Conservation (phyloP, 2,113 vertebrate species). For the Corythornis vintsioides region DNA sequence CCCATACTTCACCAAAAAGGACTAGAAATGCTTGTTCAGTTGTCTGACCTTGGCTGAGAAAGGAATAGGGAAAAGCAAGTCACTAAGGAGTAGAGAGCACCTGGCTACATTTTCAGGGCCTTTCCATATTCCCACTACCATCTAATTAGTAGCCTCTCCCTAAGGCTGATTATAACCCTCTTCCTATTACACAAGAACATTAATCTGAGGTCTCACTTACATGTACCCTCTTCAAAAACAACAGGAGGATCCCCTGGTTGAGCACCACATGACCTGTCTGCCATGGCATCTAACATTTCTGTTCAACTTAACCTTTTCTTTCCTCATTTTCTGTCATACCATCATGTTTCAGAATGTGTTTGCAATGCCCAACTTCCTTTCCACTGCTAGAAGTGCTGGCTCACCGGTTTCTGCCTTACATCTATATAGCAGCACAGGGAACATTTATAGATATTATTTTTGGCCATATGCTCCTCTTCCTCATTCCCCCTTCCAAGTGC, state of each 20-base stretch:
- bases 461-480: slow-evolving; percentile 60
- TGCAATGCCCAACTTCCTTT: not conserved
- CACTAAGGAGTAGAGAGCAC: not conserved
- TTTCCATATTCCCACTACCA: not conserved
- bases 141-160: not conserved
- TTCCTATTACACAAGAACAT: not conserved
- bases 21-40: not conserved
- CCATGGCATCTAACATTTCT: not conserved
- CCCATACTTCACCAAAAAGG: not conserved
- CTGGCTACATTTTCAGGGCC: not conserved
- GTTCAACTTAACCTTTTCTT: not conserved
- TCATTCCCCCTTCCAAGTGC: not conserved
- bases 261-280: not conserved
- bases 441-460: slow-evolving; percentile 28
- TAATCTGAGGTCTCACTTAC: not conserved
- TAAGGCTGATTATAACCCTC: not conserved
- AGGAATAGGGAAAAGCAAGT: not conserved
- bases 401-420: not conserved
- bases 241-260: not conserved
- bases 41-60: not conserved
- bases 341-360: not conserved
- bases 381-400: not conserved
- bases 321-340: not conserved
- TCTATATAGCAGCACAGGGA: not conserved
- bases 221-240: not conserved